Conservation (phyloP, 2,797 vertebrate species). For the Parambassis ranga region DNA sequence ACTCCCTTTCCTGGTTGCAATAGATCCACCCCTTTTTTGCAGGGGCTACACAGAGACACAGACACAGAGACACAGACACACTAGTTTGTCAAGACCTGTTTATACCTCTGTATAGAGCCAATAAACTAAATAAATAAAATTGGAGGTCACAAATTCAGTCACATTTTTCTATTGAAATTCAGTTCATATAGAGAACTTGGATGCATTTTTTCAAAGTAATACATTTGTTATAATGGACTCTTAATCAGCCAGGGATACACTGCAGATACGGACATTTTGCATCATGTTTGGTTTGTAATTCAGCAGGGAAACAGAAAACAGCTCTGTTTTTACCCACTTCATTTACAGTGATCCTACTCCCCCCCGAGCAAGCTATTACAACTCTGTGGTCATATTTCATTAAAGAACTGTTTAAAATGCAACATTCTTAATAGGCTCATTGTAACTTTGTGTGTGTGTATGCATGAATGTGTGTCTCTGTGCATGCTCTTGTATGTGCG, state of each 20-base stretch:
- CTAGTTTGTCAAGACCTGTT: too few relatives aligned
- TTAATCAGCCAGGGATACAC: slow-evolving; percentile 22
- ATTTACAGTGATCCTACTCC: slow-evolving; percentile 51
- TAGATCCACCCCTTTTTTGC: too few relatives aligned
- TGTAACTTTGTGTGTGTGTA: slow-evolving; percentile 46
- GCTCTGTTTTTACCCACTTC: slow-evolving; percentile 41
- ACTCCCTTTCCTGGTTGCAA: too few relatives aligned
- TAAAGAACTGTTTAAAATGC: slow-evolving; percentile 63
- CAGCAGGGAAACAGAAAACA: slow-evolving; percentile 51
- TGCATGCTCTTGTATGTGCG: slow-evolving; percentile 14
- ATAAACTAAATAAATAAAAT: too few relatives aligned
- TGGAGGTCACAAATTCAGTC: too few relatives aligned
- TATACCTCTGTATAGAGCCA: too few relatives aligned
- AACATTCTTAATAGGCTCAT: slow-evolving; percentile 60
- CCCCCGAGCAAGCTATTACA: slow-evolving; percentile 60
- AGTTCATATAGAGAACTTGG: neutral
- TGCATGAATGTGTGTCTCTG: slow-evolving; percentile 17
- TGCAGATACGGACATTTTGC: slow-evolving; percentile 51
- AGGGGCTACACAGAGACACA: too few relatives aligned
- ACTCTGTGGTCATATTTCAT: slow-evolving; percentile 69
- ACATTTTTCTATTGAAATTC: neutral
- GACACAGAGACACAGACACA: too few relatives aligned
- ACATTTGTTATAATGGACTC: neutral
- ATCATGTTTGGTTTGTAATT: slow-evolving; percentile 65
- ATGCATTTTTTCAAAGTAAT: neutral